Evolutionary conservation across 2,888 invertebrate genomes (phyloP).

Genomic region (Sturmia bella): DNA sequence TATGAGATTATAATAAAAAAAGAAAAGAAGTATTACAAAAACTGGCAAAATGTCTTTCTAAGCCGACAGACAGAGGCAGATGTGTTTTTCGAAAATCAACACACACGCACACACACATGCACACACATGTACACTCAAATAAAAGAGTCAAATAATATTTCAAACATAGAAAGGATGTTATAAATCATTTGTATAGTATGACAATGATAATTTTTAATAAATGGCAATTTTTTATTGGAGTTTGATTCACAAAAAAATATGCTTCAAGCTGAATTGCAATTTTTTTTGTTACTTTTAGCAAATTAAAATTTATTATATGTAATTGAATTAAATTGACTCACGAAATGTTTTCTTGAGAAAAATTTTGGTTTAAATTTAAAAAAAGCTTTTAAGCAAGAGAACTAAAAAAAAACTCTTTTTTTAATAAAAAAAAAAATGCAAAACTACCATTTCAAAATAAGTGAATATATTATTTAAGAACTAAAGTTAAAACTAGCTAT

Average conservation of each 20-base stretch:
- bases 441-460: no score
- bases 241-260: slow-evolving; percentile 17
- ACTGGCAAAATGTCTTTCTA: slow-evolving; percentile 45
- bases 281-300: neutral
- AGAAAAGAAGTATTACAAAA: slow-evolving; percentile 30
- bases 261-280: slow-evolving; percentile 9
- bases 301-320: slow-evolving; percentile 8
- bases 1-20: slow-evolving; percentile 61
- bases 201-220: slow-evolving; percentile 64
- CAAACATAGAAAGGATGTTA: slow-evolving; percentile 61
- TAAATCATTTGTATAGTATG: slow-evolving; percentile 61
- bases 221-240: slow-evolving; percentile 47
- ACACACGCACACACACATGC: neutral
- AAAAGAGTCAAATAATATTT: slow-evolving; percentile 33
- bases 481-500: no score
- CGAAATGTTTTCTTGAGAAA: no score
- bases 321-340: slow-evolving; percentile 31
- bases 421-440: no score
- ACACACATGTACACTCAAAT: no score
- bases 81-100: slow-evolving; percentile 45
- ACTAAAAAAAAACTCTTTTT: no score
- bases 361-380: no score
- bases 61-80: slow-evolving; percentile 61
- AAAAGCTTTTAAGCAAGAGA: no score
- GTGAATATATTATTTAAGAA: no score